These are phyloP conservation scores for Hippocampus abdominalis DNA, from an alignment of 2,113 vertebrate genomes.

Conservation along the genomic window DNA sequence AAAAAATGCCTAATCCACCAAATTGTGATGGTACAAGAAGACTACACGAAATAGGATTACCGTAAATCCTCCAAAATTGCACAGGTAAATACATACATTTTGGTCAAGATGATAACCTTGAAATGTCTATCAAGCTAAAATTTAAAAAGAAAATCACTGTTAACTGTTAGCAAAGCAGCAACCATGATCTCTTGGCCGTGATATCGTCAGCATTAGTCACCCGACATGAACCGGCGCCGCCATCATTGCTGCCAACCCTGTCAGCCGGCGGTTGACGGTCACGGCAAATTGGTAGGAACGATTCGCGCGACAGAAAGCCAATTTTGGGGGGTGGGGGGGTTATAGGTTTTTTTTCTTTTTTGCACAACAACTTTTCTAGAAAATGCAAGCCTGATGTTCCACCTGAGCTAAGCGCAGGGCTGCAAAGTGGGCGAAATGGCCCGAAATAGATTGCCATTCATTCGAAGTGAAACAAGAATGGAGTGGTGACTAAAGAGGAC, in stretches of 20 bases:
- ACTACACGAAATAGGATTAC: too few relatives aligned
- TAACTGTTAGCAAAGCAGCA: neutral
- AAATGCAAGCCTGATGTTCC: neutral
- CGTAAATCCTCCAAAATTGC: too few relatives aligned
- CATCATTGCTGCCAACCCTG: conserved; percentile 32
- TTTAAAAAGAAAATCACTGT: neutral
- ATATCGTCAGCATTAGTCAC: neutral
- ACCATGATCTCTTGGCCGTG: conserved; percentile 25
- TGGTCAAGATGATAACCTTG: neutral
- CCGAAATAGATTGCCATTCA: conserved; percentile 30
- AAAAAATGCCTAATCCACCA: too few relatives aligned
- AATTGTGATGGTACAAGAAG: too few relatives aligned
- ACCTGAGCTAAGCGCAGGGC: conserved; percentile 1
- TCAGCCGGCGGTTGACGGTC: conserved; percentile 26
- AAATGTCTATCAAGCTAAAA: neutral
- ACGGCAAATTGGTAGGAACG: conserved; percentile 29
- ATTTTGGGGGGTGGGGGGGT: neutral
- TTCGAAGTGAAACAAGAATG: conserved; percentile 14
- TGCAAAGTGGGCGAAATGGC: neutral
- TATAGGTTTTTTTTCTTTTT: neutral
- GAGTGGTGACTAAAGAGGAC: neutral
- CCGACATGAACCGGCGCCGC: conserved; percentile 3
- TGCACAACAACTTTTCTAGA: neutral
- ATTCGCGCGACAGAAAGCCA: conserved; percentile 19
- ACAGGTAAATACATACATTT: neutral